Percentiles rank a stretch among this genome's conserved stretches.
phyloP scores from a whole-genome alignment of 1,140 invertebrate genomes.

The Pinna nobilis region DNA sequence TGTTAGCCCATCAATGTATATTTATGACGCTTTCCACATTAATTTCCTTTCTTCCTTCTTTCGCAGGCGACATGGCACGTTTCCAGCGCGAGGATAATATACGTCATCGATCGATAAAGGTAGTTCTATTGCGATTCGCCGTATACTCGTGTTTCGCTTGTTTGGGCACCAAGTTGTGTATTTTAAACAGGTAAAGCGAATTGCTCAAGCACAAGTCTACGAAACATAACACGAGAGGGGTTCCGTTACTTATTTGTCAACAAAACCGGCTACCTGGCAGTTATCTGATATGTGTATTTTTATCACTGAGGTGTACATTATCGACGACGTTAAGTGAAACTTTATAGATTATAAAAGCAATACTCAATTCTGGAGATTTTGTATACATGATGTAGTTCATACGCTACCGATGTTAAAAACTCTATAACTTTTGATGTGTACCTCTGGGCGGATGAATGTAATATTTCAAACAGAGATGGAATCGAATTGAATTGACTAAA shows the following conservation, averaged over 20 bases:
- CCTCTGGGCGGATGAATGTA: too few species aligned
- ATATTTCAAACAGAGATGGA: too few species aligned
- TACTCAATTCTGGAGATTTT: background rate
- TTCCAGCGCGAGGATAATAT: background rate
- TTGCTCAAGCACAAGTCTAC: too few species aligned
- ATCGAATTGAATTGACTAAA: background rate
- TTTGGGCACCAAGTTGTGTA: background rate
- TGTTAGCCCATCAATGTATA: too few species aligned
- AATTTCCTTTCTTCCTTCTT: too few species aligned
- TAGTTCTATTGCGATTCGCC: background rate
- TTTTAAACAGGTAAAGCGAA: conserved; percentile 14
- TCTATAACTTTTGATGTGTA: too few species aligned
- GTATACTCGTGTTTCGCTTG: background rate
- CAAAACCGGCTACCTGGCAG: background rate
- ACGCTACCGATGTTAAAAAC: too few species aligned
- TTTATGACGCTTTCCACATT: too few species aligned
- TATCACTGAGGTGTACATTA: conserved; percentile 1
- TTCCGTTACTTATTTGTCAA: conserved; percentile 18
- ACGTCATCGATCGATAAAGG: conserved; percentile 14
- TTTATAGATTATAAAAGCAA: background rate
- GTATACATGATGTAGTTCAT: too few species aligned
- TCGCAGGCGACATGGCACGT: background rate
- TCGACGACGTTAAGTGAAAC: background rate
- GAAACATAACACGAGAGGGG: too few species aligned
- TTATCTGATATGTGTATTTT: too few species aligned